phyloP scores from a whole-genome alignment of 1,140 invertebrate genomes.

The Planococcus citri region DNA sequence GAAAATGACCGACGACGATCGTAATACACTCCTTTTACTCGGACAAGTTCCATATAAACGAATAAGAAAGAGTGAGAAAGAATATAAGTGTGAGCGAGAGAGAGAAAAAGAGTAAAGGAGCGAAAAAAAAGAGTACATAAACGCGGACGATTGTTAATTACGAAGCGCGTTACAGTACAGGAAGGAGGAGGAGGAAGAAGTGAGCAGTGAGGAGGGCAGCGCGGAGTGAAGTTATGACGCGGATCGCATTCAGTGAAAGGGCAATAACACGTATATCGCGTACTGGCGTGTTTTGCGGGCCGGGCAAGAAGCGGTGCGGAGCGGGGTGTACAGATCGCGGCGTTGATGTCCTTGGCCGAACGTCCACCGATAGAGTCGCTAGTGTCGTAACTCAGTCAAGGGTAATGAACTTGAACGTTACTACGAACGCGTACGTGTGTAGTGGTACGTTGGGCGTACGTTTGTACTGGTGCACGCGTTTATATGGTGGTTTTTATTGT shows the following conservation, averaged over 20 bases:
- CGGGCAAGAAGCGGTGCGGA: not conserved
- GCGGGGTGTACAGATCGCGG: not conserved
- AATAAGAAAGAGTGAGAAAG: too few species aligned
- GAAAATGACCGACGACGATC: too few species aligned
- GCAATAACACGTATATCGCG: conserved; percentile 16
- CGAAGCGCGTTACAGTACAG: conserved; percentile 5
- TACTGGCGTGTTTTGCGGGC: not conserved
- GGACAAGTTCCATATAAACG: too few species aligned
- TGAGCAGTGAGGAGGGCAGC: too few species aligned
- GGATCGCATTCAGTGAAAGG: conserved; percentile 14
- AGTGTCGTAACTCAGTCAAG: conserved; percentile 17
- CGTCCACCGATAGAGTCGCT: conserved; percentile 15
- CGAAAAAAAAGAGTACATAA: too few species aligned
- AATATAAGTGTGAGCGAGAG: too few species aligned
- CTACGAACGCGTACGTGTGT: not conserved
- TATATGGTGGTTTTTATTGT: conserved; percentile 13
- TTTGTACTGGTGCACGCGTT: conserved; percentile 1
- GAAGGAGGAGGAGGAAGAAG: not conserved
- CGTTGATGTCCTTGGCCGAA: conserved; percentile 18
- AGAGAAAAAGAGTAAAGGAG: too few species aligned
- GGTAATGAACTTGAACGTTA: conserved; percentile 18
- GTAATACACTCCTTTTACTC: too few species aligned
- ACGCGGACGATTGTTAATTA: not conserved
- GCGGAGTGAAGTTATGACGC: not conserved
- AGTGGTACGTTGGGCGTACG: not conserved